Evolutionary conservation across 2,888 invertebrate genomes (phyloP).

Genomic region (Abscondita cerata): DNA sequence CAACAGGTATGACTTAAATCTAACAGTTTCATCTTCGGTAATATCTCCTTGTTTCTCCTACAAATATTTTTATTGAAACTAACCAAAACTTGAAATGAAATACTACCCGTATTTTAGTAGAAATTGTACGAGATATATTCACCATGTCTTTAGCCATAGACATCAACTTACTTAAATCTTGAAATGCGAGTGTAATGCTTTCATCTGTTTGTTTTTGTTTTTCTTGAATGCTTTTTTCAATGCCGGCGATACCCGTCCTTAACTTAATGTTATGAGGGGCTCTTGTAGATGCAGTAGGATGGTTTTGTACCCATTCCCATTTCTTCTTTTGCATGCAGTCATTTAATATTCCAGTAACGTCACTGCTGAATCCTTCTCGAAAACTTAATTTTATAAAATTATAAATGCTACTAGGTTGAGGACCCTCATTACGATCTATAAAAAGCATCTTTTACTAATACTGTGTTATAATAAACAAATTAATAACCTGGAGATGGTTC

Average conservation of each 20-base stretch:
- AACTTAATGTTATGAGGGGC: conserved; percentile 67
- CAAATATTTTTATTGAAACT: too few species aligned
- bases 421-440: conserved; percentile 66
- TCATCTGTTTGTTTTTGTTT: conserved; percentile 91
- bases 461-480: conserved; percentile 2
- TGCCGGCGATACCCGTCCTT: conserved; percentile 92
- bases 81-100: too few species aligned
- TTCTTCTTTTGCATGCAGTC: conserved; percentile 68
- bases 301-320: conserved; percentile 64
- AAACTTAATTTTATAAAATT: conserved; percentile 86
- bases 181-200: conserved; percentile 92
- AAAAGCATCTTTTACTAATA: conserved; percentile 25
- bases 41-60: conserved; percentile 91
- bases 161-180: conserved; percentile 95
- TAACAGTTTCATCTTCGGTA: conserved; percentile 95
- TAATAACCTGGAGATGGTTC: conserved; percentile 65
- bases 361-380: conserved; percentile 77
- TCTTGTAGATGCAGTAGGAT: conserved; percentile 38
- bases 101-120: conserved; percentile 79
- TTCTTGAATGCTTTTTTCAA: conserved; percentile 90
- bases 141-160: conserved; percentile 98
- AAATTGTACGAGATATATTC: conserved; percentile 86
- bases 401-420: conserved; percentile 72
- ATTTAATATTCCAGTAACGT: conserved; percentile 68
- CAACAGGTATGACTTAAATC: conserved; percentile 94